These are phyloP conservation scores for Fratercula arctica DNA, from an alignment of 2,797 vertebrate genomes.

Conservation along the genomic window DNA sequence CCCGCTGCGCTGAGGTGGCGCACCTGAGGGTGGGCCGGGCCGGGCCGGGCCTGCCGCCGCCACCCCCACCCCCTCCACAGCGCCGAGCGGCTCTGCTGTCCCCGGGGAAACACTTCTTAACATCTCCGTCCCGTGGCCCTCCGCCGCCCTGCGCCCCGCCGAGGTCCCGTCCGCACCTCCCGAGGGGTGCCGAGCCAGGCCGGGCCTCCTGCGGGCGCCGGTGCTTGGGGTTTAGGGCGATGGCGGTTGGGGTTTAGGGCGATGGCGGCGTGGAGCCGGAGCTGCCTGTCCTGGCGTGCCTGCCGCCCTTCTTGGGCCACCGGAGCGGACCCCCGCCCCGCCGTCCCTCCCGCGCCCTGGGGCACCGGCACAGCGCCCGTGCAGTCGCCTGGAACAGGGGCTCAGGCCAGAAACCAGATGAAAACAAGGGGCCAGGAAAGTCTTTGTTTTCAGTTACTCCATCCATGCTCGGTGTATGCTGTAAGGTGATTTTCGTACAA, in stretches of 20 bases:
- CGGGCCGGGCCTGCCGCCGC: not conserved
- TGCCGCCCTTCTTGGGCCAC: not conserved
- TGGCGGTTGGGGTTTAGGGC: not conserved
- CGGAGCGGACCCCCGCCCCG: not conserved
- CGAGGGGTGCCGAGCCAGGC: too few species aligned
- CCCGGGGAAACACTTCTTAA: too few species aligned
- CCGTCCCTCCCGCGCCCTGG: rapidly evolving
- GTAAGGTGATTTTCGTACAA: rapidly evolving
- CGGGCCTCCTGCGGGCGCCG: too few species aligned
- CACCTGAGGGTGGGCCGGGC: not conserved
- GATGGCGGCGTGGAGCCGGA: not conserved
- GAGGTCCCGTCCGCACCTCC: not conserved
- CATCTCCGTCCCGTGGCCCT: too few species aligned
- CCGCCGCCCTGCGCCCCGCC: too few species aligned
- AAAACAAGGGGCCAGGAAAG: rapidly evolving
- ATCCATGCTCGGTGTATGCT: rapidly evolving
- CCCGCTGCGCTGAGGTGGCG: not conserved
- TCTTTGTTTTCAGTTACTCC: rapidly evolving
- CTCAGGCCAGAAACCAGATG: not conserved
- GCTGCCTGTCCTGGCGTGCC: rapidly evolving
- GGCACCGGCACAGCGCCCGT: rapidly evolving
- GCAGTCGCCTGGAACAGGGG: rapidly evolving
- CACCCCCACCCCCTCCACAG: not conserved
- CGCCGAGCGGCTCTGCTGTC: too few species aligned
- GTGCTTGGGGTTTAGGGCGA: rapidly evolving